Evolutionary conservation across 1,140 invertebrate species (phyloP), one percentile per base, ranked within the genome.

Genomic region (Gonatopus flavifemur): DNA sequence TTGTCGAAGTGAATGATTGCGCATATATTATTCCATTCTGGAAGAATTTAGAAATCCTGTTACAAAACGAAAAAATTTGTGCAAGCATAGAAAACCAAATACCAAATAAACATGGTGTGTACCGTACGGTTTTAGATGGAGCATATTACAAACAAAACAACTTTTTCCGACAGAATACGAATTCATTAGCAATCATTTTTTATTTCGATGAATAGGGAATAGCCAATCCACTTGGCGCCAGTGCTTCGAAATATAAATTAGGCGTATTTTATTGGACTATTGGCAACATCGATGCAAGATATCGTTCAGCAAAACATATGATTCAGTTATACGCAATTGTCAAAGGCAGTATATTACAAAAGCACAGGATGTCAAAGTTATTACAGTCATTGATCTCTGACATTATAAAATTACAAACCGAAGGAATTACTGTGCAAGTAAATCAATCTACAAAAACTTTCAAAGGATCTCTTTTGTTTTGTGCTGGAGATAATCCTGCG

Each of bases 181-280:
- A 64, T 12, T 21, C 38, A 1, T 47, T 64, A 30, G 48, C 41
- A 2, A 56, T 60, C 8, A 57, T 64, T 20, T 46, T 59, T 2
- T 64, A 64, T 47, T 57, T 35, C 13, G 57, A 64, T 39, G 55
- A 64, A 8, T 22, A 55, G 3, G 31, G 52, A 12, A 12, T 32
- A 9, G 25, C 47, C 2, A 58, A 57, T 39, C 22, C 41, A 7
- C 4, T 45, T 13, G 24, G 24, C 5, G 13, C 5, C 12, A 8
- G 4, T 28, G 2, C 42, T 20, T 39, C 12, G 40, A 51, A 55
- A 33, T 24, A 60, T 31, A 46, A 57, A 52, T 10, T 39, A 12
- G 51, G 8, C 15, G 45, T 61, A 30, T 44, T 52, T 39, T 52
- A 52, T 40, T 45, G 42, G 49, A 45, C 22, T 1, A 9, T 52